Evolutionary conservation across 2,113 vertebrate species (phyloP).

Genomic region (Rousettus leschenaultii): DNA sequence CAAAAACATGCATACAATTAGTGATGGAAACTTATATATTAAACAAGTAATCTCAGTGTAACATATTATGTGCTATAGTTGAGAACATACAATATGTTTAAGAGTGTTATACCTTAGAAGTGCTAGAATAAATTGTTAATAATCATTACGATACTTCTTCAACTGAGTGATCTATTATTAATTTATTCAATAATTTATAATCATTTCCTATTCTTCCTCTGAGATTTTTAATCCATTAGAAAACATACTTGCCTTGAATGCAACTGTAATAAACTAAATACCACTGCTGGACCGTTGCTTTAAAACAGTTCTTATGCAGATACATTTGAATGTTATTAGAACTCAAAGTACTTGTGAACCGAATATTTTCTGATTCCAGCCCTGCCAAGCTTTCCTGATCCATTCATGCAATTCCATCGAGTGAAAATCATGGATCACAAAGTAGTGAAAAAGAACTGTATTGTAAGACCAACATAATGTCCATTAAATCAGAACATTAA

Average conservation of each 20-base stretch:
- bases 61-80: neutral
- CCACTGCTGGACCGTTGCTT: neutral
- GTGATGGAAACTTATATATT: neutral
- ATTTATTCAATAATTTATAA: constrained; percentile 21
- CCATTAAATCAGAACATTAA: constrained; percentile 39
- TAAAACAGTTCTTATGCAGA: constrained; percentile 7
- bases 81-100: neutral
- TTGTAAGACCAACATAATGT: neutral
- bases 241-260: neutral
- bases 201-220: neutral
- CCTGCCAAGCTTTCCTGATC: neutral
- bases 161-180: neutral
- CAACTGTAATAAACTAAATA: neutral
- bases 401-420: neutral
- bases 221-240: neutral
- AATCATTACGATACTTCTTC: neutral
- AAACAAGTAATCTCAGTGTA: neutral
- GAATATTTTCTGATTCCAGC: neutral
- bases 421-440: constrained; percentile 24
- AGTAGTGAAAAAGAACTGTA: neutral
- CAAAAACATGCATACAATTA: neutral
- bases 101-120: neutral
- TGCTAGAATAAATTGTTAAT: neutral
- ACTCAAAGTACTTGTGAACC: neutral
- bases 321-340: neutral